Evolutionary conservation across 2,888 invertebrate genomes (phyloP).

Genomic region (Lycocerus yunnanus): DNA sequence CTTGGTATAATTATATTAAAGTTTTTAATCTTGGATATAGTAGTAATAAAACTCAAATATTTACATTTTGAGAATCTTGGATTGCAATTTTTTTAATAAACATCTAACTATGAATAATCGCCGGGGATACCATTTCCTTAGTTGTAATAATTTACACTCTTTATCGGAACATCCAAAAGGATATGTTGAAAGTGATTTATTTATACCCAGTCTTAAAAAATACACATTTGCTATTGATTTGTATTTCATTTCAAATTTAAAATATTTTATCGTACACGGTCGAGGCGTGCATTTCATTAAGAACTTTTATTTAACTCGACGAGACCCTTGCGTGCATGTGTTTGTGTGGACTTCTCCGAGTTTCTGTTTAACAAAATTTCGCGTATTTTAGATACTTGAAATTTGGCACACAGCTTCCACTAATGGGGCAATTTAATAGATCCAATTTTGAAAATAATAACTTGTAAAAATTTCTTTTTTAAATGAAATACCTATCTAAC

Average conservation of each 20-base stretch:
- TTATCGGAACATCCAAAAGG: not conserved
- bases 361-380: no score
- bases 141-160: not conserved
- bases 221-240: not conserved
- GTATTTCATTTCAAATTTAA: not conserved
- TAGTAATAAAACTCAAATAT: not conserved
- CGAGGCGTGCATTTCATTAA: not conserved
- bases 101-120: not conserved
- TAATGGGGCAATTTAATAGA: no score
- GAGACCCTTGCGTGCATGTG: no score
- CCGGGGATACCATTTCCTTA: not conserved
- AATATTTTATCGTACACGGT: not conserved
- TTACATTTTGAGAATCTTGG: not conserved
- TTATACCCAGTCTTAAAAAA: not conserved
- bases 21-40: no score
- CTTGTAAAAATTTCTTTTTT: no score
- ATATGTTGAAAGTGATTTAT: not conserved
- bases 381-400: no score
- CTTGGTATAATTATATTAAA: no score
- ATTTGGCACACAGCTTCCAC: no score
- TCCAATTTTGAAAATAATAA: no score
- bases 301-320: no score
- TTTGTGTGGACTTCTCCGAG: no score
- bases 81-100: not conserved
- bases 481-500: no score